These are phyloP conservation scores for Paracyclopina nana DNA, from an alignment of 1,140 invertebrate genomes.

Conservation along the genomic window DNA sequence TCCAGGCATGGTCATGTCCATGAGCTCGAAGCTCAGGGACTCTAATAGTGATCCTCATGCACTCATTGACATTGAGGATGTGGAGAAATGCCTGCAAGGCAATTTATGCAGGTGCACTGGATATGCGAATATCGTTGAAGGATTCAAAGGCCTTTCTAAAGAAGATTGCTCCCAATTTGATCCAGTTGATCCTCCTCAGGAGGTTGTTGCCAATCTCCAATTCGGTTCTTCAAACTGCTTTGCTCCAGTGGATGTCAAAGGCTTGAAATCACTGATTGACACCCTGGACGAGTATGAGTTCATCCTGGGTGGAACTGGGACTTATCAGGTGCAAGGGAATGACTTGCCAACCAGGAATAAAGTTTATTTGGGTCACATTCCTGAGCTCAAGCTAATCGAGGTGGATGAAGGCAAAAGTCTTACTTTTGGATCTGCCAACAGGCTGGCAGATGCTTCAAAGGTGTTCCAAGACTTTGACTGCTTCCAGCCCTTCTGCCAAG, in stretches of 20 bases:
- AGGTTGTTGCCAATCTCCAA: too few relatives aligned
- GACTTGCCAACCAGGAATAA: not conserved
- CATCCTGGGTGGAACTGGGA: not conserved
- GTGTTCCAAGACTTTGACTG: not conserved
- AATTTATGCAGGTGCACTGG: slow-evolving; percentile 79
- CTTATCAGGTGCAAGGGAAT: not conserved
- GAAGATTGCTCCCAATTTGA: not conserved
- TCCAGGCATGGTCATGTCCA: slow-evolving; percentile 82
- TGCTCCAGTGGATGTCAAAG: too few relatives aligned
- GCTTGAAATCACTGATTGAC: not conserved
- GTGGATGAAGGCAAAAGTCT: not conserved
- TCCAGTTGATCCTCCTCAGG: not conserved
- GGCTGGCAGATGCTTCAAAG: not conserved
- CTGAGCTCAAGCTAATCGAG: not conserved
- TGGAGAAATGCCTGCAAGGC: slow-evolving; percentile 63
- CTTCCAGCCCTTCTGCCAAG: not conserved
- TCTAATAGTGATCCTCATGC: too few relatives aligned
- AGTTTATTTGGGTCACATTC: not conserved
- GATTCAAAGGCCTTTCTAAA: slow-evolving; percentile 35
- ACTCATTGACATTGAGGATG: slow-evolving; percentile 39
- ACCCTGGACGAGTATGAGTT: not conserved
- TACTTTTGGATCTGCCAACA: not conserved
- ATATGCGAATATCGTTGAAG: slow-evolving; percentile 71
- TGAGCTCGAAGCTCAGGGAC: slow-evolving; percentile 59
- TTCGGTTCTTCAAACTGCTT: too few relatives aligned